Evolutionary conservation across 1,140 invertebrate genomes (phyloP).

Genomic region (Aporrectodea caliginosa): DNA sequence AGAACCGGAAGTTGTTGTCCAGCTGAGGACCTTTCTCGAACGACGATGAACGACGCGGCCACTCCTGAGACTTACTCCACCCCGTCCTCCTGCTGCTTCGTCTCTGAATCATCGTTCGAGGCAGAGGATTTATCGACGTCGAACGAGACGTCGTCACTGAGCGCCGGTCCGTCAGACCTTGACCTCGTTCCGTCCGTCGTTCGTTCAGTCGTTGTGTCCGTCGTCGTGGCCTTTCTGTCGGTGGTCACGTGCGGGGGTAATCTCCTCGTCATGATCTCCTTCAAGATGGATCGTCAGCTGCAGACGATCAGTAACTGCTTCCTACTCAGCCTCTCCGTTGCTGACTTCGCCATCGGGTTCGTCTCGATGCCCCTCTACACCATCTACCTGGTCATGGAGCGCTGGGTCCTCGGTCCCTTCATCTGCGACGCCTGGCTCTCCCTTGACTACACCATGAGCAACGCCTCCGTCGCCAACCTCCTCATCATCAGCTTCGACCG

Average conservation of each 20-base stretch:
- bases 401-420: constrained; percentile 51
- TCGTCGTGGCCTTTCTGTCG: constrained; percentile 44
- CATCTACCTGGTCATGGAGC: constrained; percentile 49
- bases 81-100: too few species aligned
- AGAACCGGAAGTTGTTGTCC: too few species aligned
- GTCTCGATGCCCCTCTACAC: constrained; percentile 56
- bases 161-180: too few species aligned
- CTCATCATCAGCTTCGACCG: constrained; percentile 77
- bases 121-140: too few species aligned
- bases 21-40: too few species aligned
- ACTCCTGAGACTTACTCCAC: too few species aligned
- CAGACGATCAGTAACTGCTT: constrained; percentile 99
- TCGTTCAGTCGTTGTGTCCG: constrained; percentile 37
- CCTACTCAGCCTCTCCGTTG: constrained; percentile 62
- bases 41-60: too few species aligned
- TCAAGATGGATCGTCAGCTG: constrained; percentile 87
- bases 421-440: constrained; percentile 61
- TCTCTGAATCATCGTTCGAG: too few species aligned
- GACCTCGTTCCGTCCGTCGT: background rate
- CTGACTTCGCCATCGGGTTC: constrained; percentile 51
- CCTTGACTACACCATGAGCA: constrained; percentile 71
- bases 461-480: constrained; percentile 56
- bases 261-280: constrained; percentile 93
- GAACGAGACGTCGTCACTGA: too few species aligned
- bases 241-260: constrained; percentile 65